A percentile compares a stretch with the other conserved stretches of the same genome.
Evolutionary conservation across 2,113 vertebrate species (phyloP).

Genomic region (Rhinolophus sinicus): DNA sequence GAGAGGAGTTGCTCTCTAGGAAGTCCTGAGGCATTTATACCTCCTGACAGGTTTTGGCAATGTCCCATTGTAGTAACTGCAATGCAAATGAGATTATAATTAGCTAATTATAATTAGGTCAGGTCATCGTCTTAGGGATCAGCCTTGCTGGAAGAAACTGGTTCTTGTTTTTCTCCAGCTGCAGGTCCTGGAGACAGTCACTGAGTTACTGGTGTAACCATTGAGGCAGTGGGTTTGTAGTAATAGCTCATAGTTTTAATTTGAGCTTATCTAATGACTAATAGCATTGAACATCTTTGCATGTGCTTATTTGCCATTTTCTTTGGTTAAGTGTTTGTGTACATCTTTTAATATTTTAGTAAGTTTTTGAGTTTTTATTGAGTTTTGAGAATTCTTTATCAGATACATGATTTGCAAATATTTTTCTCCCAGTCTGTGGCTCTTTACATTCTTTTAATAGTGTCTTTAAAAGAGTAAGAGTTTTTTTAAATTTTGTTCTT

Average conservation of each 20-base stretch:
- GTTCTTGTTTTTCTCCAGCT: too few species aligned
- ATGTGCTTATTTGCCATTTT: background rate
- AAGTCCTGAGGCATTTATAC: too few species aligned
- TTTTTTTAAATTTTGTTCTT: background rate
- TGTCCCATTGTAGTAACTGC: too few species aligned
- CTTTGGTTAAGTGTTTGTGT: background rate
- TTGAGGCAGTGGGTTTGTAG: background rate
- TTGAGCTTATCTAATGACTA: background rate
- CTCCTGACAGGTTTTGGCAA: too few species aligned
- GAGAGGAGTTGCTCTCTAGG: too few species aligned
- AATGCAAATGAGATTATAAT: too few species aligned
- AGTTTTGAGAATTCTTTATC: constrained; percentile 1
- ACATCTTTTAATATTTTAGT: background rate
- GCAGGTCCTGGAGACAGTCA: too few species aligned
- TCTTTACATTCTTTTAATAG: constrained; percentile 26
- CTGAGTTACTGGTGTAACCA: too few species aligned
- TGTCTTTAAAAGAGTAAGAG: background rate
- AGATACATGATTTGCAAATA: background rate
- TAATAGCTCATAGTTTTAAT: background rate
- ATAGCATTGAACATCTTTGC: background rate
- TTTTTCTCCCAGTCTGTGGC: background rate
- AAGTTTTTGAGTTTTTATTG: background rate
- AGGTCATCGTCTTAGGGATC: too few species aligned
- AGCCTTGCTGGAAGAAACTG: too few species aligned
- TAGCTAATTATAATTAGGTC: too few species aligned